Percentiles rank a stretch among this genome's conserved stretches.
Evolutionary conservation across 2,113 vertebrate species (phyloP).

Genomic region (Galbula dea): DNA sequence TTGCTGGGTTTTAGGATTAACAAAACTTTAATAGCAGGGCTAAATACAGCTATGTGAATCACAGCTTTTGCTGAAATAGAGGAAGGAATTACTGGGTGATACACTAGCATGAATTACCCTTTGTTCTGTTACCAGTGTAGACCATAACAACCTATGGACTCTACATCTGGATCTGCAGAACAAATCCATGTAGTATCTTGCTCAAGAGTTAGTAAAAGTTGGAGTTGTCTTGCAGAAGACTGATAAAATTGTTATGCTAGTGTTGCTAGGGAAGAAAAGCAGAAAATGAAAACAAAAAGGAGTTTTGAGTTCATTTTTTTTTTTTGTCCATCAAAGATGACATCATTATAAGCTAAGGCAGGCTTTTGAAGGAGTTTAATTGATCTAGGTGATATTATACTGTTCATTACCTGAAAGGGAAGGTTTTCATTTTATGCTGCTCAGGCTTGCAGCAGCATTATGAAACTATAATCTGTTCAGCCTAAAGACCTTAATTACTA

Average conservation of each 20-base stretch:
- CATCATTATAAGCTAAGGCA: background rate
- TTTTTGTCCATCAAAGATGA: background rate
- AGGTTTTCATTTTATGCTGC: background rate
- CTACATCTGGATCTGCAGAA: background rate
- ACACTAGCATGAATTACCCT: background rate
- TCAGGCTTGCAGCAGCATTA: background rate
- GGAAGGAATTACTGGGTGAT: background rate
- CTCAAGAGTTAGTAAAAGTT: background rate
- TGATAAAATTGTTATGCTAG: background rate
- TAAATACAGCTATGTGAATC: background rate
- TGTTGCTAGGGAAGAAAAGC: background rate
- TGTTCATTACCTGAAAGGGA: background rate
- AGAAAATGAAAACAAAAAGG: background rate
- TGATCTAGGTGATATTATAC: background rate
- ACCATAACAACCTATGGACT: fast-evolving
- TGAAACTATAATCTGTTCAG: background rate
- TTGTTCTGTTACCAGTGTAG: background rate
- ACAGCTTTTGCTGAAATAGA: background rate
- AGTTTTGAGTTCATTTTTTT: background rate
- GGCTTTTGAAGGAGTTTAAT: background rate
- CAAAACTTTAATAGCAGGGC: background rate
- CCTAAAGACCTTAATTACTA: too few relatives aligned
- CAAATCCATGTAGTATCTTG: background rate
- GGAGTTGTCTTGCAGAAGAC: background rate
- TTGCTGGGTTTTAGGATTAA: background rate